phyloP scores from a whole-genome alignment of 2,797 vertebrate genomes.

The Eurystomus glaucurus region DNA sequence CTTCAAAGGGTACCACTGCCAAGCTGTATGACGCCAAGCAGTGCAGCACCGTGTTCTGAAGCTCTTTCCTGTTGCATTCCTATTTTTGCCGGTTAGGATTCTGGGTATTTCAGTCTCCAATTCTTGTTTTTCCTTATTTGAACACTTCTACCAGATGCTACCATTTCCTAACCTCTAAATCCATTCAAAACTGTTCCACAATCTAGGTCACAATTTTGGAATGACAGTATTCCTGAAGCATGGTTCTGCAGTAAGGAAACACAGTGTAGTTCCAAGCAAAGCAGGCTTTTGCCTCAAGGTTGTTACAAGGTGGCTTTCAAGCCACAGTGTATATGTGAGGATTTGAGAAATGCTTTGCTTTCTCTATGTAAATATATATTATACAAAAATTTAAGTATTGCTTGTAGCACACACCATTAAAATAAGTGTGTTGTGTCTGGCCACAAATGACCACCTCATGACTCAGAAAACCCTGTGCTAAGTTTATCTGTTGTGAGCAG shows the following conservation, averaged over 20 bases:
- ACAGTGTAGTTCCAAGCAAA: background rate
- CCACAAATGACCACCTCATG: background rate
- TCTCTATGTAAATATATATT: background rate
- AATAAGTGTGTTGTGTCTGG: rapidly evolving
- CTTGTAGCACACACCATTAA: background rate
- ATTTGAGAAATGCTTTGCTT: background rate
- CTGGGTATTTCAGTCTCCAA: background rate
- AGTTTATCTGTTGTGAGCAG: background rate
- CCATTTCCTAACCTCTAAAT: background rate
- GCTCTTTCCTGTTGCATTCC: background rate
- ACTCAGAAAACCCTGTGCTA: background rate
- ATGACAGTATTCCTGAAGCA: background rate
- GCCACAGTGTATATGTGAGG: background rate
- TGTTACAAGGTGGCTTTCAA: background rate
- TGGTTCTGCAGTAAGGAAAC: background rate
- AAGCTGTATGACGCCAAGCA: background rate
- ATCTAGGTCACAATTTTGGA: background rate
- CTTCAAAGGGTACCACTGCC: background rate
- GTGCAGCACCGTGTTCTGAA: background rate
- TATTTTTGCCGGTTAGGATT: background rate
- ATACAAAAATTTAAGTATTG: background rate
- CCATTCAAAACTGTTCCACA: background rate
- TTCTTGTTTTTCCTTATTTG: background rate
- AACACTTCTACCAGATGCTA: background rate
- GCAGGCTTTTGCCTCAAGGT: background rate